Base-by-base conservation (phyloP, 2,113 vertebrate species). In the Barbus barbus region DNA sequence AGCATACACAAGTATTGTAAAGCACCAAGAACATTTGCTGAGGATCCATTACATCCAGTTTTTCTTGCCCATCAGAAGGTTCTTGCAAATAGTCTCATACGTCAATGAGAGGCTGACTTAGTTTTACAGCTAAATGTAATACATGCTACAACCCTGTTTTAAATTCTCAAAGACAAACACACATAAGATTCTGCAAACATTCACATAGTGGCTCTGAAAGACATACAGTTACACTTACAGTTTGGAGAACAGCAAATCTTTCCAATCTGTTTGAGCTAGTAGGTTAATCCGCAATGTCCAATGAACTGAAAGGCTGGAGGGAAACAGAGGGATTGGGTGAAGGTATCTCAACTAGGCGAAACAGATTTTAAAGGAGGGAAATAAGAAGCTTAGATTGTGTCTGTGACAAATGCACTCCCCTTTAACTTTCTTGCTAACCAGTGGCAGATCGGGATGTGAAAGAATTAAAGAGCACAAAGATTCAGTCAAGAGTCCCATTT, bases 281-380 rank as follows among this genome's bases (percentile, higher is more conserved):
- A 78, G 85, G 85, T 79, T 89, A 89, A 89, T 89, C 85, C 87
- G 22, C 71, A 44, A 44, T 11, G 63, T 69, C 65, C 51, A 53
- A 53, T 44, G 53, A 81, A 78, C 38, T 9, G 72, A 76, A 72
- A 18, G 76, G 31, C 36, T 22, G 33, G 53, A 69, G 84, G 44
- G 73, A 51, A 51, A 56, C 24, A 53, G 78, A 69, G 60, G 33
- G 79, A 53, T 36, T 79, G 69, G 76, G 61, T 24, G 60, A 65
- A 71, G 83, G 51, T n/a, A 65, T 56, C 53, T 78, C 51, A 79
- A 78, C 82, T 61, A 79, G 74, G 72, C 80, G 69, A 84, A 81
- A 75, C 65, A 74, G 84, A 76, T 85, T 65, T 85, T 88, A 71
- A 81, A 83, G 78, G 73, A 75, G 9, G 26, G 56, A 38, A 83